Conservation (phyloP, 2,113 vertebrate species). For the Hylia prasina region DNA sequence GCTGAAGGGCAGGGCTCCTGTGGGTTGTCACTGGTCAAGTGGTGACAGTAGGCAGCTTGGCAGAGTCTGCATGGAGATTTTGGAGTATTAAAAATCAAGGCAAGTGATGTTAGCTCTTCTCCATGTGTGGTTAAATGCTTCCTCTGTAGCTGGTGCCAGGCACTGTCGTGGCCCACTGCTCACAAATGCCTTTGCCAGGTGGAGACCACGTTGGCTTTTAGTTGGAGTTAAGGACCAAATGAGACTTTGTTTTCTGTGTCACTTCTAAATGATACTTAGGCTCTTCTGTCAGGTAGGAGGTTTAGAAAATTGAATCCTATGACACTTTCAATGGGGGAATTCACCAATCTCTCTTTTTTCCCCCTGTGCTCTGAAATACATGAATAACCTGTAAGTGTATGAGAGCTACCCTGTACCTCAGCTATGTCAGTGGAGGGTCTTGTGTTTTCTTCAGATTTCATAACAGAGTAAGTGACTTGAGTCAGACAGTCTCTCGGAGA, state of each 20-base stretch:
- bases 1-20: background rate
- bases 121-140: constrained; percentile 24
- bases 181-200: constrained; percentile 33
- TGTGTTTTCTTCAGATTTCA: background rate
- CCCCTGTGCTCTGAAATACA: background rate
- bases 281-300: background rate
- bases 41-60: constrained; percentile 19
- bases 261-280: background rate
- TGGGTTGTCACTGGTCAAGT: background rate
- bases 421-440: background rate
- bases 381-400: background rate
- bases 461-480: background rate
- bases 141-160: constrained; percentile 23
- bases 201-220: background rate
- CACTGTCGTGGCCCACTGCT: background rate
- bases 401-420: background rate
- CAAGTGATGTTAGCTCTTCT: background rate
- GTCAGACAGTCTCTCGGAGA: background rate
- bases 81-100: background rate
- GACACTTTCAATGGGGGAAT: background rate
- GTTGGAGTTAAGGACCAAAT: constrained; percentile 1
- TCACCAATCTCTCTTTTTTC: background rate
- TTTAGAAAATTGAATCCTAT: background rate
- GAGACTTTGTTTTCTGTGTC: background rate
- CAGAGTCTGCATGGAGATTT: background rate